These are phyloP conservation scores for Micromesistius poutassou DNA, from an alignment of 2,797 vertebrate species.

Conservation along the genomic window DNA sequence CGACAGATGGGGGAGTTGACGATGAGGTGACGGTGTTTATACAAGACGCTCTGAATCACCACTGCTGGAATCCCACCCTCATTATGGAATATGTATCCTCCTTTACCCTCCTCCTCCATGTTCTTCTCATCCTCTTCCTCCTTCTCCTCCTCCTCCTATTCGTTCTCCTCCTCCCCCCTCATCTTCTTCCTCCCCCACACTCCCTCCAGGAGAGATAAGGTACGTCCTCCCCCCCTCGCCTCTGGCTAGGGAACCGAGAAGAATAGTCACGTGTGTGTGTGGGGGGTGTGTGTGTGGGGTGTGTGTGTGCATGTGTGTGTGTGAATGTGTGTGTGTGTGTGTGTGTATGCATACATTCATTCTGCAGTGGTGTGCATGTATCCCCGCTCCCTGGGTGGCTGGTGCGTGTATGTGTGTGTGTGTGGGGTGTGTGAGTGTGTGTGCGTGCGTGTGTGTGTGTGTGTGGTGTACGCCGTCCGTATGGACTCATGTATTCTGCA, in stretches of 20 bases:
- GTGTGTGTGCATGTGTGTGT: too few species aligned
- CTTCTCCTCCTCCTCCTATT: not conserved
- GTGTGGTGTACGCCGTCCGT: too few species aligned
- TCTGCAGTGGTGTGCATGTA: not conserved
- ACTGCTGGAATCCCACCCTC: too few species aligned
- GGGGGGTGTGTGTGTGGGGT: too few species aligned
- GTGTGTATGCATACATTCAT: not conserved
- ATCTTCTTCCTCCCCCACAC: not conserved
- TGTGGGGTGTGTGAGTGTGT: too few species aligned
- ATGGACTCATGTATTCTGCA: not conserved
- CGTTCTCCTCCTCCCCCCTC: constrained; percentile 3
- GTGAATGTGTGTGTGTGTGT: constrained; percentile 8
- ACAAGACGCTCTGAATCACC: too few species aligned
- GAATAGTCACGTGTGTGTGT: not conserved
- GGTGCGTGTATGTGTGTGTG: not conserved
- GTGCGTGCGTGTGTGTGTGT: too few species aligned
- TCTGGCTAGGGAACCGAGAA: too few species aligned
- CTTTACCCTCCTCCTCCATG: constrained; percentile 9
- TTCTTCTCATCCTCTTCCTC: not conserved
- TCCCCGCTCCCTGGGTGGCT: not conserved
- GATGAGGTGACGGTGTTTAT: too few species aligned
- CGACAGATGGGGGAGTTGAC: too few species aligned
- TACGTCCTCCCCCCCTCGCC: too few species aligned
- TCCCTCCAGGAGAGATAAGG: too few species aligned
- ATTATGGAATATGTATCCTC: constrained; percentile 4